Percentiles rank a stretch among this genome's conserved stretches.
Evolutionary conservation across 1,140 invertebrate species (phyloP).

Genomic region (Zaprionus nigranus): DNA sequence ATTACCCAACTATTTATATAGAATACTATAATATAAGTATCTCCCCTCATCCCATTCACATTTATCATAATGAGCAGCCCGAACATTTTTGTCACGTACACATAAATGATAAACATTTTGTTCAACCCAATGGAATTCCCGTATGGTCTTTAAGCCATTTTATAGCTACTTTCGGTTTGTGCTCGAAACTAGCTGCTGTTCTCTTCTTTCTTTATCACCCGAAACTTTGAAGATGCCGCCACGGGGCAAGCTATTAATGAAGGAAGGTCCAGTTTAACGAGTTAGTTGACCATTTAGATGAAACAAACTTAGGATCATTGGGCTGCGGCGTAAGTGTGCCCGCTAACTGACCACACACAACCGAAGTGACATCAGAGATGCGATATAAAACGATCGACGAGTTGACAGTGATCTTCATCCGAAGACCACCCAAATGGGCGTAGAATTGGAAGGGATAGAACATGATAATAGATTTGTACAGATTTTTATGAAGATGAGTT

Average conservation of each 20-base stretch:
- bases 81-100: conserved; percentile 70
- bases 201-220: conserved; percentile 41
- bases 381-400: conserved; percentile 13
- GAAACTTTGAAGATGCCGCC: conserved; percentile 65
- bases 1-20: conserved; percentile 28
- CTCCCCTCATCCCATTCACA: background rate
- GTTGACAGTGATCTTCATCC: conserved; percentile 20
- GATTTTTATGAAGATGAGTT: conserved; percentile 7
- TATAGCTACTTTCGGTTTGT: conserved; percentile 56
- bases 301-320: conserved; percentile 9
- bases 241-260: conserved; percentile 47
- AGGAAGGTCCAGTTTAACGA: conserved; percentile 52
- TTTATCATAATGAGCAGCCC: conserved; percentile 36
- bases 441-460: background rate
- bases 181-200: conserved; percentile 5
- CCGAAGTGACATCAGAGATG: conserved; percentile 1
- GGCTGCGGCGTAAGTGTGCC: background rate
- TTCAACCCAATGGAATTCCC: conserved; percentile 39
- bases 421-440: conserved; percentile 24
- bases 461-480: conserved; percentile 20
- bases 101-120: conserved; percentile 37
- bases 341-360: conserved; percentile 49
- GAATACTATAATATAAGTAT: background rate
- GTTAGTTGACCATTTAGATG: conserved; percentile 23
- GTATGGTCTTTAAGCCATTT: conserved; percentile 54